Evolutionary conservation across 64 coral and sea anemone genomes (phyloP), one percentile per base, ranked within the genome.

Genomic region (Anthopleura sola): DNA sequence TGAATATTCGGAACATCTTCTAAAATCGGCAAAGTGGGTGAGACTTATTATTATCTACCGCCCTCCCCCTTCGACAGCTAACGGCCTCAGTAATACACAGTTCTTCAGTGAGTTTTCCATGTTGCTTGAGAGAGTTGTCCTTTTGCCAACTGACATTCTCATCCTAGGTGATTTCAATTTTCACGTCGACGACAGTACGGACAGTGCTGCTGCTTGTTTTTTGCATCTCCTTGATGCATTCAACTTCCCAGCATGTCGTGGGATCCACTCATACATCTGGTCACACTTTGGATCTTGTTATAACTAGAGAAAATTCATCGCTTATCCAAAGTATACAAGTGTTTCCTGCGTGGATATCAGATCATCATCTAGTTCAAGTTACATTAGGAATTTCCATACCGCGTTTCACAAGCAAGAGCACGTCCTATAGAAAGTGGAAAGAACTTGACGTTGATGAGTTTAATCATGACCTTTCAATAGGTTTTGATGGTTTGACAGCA

Each of bases 131-230:
- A 16, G 60, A 34, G 3, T 89, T 21, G 56, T 33, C 5, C 55
- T 62, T 15, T 10, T 55, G 14, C 6, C 68, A 68, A 56, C 46
- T 56, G 40, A 18, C 6, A 46, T 90, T 10, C 7, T 90, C 1
- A 19, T 85, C 9, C 17, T 78, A 29, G 88, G 88, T 55, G 88
- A 85, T 58, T 90, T 90, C 69, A 90, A 84, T 90, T 84, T 85
- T 34, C 82, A 91, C 60, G 82, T 91, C 9, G 83, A 91, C 24
- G 28, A 80, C 24, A 15, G 0, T 19, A 26, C 12, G 8, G 82
- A 88, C 29, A 28, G 31, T 29, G 21, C 14, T 26, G 82, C 82
- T 10, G 9, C 20, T 55, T 3, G 44, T 10, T 85, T 91, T 80
- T 11, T 40, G 6, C 37, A 86, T 8, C 69, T 91, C 13, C 36